A percentile compares a stretch with the other conserved stretches of the same genome.
Conservation (phyloP, 2,797 vertebrate genomes). For the Accipiter badius region DNA sequence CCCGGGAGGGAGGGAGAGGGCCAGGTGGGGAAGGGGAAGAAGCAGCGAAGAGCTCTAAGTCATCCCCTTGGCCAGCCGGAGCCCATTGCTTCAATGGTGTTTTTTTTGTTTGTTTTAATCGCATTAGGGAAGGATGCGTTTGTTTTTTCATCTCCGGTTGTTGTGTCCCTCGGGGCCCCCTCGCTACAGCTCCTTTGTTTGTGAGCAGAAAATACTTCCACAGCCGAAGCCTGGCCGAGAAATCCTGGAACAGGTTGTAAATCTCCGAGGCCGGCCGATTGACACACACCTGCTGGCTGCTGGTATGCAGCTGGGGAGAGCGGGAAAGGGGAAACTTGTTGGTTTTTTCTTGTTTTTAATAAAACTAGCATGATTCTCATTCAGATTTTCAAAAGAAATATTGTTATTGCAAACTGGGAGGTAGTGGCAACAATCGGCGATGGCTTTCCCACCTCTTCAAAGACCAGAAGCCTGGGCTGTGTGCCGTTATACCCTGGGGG, state of each 20-base stretch:
- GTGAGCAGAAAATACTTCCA: conserved; percentile 41
- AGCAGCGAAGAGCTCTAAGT: neutral
- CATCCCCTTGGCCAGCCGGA: neutral
- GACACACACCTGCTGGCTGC: conserved; percentile 52
- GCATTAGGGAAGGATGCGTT: neutral
- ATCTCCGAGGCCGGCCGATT: conserved; percentile 20
- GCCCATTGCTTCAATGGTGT: neutral
- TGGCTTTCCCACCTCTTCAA: conserved; percentile 35
- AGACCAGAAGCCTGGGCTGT: neutral
- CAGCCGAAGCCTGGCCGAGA: neutral
- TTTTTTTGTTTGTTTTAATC: neutral
- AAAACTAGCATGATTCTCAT: conserved; percentile 14
- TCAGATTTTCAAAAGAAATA: conserved; percentile 5
- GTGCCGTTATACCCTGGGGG: neutral
- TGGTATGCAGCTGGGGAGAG: conserved; percentile 18
- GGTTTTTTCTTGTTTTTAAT: neutral
- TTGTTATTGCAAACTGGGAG: neutral
- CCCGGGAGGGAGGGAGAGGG: neutral
- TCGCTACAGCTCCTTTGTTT: conserved; percentile 5
- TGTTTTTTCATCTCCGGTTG: conserved; percentile 41
- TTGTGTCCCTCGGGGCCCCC: conserved; percentile 6
- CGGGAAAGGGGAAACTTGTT: neutral
- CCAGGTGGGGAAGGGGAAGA: neutral
- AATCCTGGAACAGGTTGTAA: conserved; percentile 64
- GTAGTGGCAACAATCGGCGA: neutral